A percentile compares a stretch with the other conserved stretches of the same genome.
Conservation (phyloP, 1,140 invertebrate genomes). For the Eriocheir sinensis region DNA sequence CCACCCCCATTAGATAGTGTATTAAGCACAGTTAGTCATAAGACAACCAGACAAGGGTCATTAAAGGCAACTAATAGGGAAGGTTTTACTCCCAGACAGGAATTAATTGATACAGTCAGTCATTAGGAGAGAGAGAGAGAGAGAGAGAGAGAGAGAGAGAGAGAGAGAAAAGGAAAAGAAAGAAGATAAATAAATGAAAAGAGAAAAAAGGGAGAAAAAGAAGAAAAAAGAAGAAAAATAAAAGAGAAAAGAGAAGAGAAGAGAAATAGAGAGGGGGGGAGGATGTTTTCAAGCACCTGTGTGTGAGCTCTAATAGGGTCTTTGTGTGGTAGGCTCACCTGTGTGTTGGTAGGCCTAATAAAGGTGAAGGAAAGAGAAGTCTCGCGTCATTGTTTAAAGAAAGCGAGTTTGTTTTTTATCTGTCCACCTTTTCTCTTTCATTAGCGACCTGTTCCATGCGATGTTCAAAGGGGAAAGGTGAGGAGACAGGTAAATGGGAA, state of each 20-base stretch:
- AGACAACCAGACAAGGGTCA: conserved; percentile 2
- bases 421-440: too few relatives aligned
- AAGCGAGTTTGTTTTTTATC: too few relatives aligned
- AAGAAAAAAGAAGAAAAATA: neutral
- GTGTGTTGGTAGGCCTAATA: neutral
- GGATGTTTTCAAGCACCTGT: neutral
- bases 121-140: neutral
- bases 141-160: neutral
- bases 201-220: neutral
- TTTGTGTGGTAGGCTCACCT: neutral
- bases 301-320: neutral
- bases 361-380: too few relatives aligned
- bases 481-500: too few relatives aligned
- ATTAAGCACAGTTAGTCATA: conserved; percentile 19
- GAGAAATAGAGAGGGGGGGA: neutral
- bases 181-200: neutral
- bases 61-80: conserved; percentile 35
- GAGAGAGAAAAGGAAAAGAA: conserved; percentile 38
- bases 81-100: neutral
- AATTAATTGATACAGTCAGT: conserved; percentile 47
- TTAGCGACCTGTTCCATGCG: too few relatives aligned
- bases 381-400: too few relatives aligned
- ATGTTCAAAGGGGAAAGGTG: too few relatives aligned
- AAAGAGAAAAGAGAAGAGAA: neutral
- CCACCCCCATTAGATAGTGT: neutral